Base-by-base conservation (phyloP, 2,797 vertebrate genomes). In the Philypnodon macrostomus region DNA sequence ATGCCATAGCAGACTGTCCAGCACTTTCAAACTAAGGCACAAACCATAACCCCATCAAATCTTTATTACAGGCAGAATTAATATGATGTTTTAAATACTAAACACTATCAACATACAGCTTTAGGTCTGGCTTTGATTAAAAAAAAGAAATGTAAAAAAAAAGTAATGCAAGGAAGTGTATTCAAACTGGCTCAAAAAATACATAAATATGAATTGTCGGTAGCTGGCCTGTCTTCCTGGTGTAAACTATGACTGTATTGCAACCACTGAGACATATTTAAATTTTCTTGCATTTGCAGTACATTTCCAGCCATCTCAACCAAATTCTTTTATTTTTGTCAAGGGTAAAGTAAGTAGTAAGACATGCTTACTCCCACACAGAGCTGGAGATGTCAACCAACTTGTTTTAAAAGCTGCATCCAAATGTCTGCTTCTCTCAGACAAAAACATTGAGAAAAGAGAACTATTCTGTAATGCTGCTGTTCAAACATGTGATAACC, bases 1-100 rank as follows among this genome's bases (percentile, higher is more conserved):
- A 23, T 41, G 39, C 39, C 39, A 27, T 26, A 23, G 39, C 39
- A 26, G 39, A 41, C 39, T 23, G 14, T 41, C 23, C 39, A 23
- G 39, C 39, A 16, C 39, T 15, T 26, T 41, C 39, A 24, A 39
- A 10, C 39, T 9, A 21, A 26, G 24, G 39, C 13, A 41, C 27
- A 41, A 41, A 26, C 23, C 38, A 40, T 24, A 10, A 40, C 12
- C 21, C 23, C 26, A n/a, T 12, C n/a, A 41, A 23, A 41, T 19
- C 3, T 23, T n/a, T n/a, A n/a, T n/a, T n/a, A n/a, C n/a, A n/a
- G n/a, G n/a, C n/a, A n/a, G n/a, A n/a, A n/a, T n/a, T n/a, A n/a
- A n/a, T n/a, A n/a, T n/a, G n/a, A n/a, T n/a, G n/a, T n/a, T 23
- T 23, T 23, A 6, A 23, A 23, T 23, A 23, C 21, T 3, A 23